Percentiles rank a stretch among this genome's conserved stretches.
Conservation (phyloP, 2,797 vertebrate species). For the Lagocephalus sceleratus region DNA sequence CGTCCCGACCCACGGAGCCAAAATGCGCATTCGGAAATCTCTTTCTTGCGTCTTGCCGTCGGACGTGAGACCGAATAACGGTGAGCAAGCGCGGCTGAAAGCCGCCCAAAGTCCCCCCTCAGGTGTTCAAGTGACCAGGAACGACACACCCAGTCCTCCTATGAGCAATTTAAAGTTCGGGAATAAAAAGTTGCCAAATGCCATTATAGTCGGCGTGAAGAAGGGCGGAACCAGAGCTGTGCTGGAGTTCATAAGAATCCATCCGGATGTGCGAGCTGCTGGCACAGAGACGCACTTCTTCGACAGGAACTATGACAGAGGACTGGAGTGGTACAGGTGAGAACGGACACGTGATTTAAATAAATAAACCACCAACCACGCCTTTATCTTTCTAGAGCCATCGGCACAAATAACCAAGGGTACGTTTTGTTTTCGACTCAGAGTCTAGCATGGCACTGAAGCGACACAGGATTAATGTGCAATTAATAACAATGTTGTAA, state of each 20-base stretch:
- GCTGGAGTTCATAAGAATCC: slow-evolving; percentile 88
- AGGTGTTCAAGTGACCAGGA: slow-evolving; percentile 34
- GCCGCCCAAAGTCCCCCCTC: slow-evolving; percentile 33
- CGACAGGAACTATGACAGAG: slow-evolving; percentile 86
- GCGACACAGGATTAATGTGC: too few relatives aligned
- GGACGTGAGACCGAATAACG: slow-evolving; percentile 32
- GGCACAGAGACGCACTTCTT: slow-evolving; percentile 93
- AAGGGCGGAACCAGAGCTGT: slow-evolving; percentile 90
- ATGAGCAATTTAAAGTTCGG: slow-evolving; percentile 72
- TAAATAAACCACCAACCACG: too few relatives aligned
- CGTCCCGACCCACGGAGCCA: slow-evolving; percentile 58
- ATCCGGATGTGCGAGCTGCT: slow-evolving; percentile 87
- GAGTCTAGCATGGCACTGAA: too few relatives aligned
- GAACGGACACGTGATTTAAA: background rate
- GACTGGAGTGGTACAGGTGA: slow-evolving; percentile 92
- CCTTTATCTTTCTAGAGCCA: too few relatives aligned
- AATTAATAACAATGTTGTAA: too few relatives aligned
- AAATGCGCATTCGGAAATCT: slow-evolving; percentile 80
- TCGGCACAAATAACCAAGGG: too few relatives aligned
- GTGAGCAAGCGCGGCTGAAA: slow-evolving; percentile 31
- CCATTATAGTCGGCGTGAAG: slow-evolving; percentile 90
- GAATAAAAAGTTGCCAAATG: slow-evolving; percentile 85
- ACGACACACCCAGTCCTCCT: slow-evolving; percentile 54
- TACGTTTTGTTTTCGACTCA: too few relatives aligned
- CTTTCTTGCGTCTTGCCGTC: slow-evolving; percentile 58